phyloP scores from a whole-genome alignment of 2,888 invertebrate species.

The Microctonus aethiopoides region DNA sequence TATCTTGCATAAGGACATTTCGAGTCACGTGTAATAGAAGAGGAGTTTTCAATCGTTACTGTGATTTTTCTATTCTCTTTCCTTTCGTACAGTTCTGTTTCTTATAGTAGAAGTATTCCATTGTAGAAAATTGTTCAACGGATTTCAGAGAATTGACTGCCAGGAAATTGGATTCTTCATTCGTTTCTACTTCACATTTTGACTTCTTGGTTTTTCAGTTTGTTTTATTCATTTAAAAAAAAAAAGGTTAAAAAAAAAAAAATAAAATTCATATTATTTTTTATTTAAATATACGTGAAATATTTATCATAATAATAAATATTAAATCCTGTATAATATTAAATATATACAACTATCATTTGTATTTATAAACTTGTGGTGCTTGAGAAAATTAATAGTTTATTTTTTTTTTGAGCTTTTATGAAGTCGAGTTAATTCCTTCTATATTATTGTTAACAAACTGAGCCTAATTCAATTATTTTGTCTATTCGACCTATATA shows the following conservation, averaged over 20 bases:
- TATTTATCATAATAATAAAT: no score
- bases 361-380: neutral
- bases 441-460: constrained; percentile 38
- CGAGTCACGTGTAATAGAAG: neutral
- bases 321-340: no score
- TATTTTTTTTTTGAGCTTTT: constrained; percentile 42
- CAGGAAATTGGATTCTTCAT: constrained; percentile 1
- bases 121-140: neutral
- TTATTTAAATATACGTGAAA: no score
- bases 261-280: neutral
- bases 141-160: neutral
- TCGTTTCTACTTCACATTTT: neutral
- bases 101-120: neutral
- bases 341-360: neutral
- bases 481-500: constrained; percentile 42
- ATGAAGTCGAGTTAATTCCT: constrained; percentile 50
- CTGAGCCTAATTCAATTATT: constrained; percentile 52
- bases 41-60: constrained; percentile 9
- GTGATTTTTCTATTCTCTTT: constrained; percentile 3
- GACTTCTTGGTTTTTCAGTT: constrained; percentile 13
- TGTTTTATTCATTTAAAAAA: constrained; percentile 6
- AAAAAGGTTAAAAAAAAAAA: no score
- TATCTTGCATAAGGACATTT: constrained; percentile 5
- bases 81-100: neutral
- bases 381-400: constrained; percentile 42